phyloP scores from a whole-genome alignment of 2,113 vertebrate species.

The Lutjanus erythropterus region DNA sequence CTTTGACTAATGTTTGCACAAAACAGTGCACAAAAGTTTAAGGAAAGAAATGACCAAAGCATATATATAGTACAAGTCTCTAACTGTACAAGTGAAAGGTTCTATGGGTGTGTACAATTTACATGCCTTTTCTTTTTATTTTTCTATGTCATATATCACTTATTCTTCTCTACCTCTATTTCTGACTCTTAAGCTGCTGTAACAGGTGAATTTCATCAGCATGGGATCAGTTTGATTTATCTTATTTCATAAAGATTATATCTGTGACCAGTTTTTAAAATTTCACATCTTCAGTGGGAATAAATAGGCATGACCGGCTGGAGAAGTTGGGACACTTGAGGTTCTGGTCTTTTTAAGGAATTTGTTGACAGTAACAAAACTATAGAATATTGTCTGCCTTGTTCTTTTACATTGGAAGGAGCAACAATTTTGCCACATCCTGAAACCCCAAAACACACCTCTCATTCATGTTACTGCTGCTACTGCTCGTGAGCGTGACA shows the following conservation, averaged over 20 bases:
- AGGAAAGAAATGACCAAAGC: not conserved
- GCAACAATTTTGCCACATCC: not conserved
- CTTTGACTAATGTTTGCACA: not conserved
- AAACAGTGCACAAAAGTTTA: not conserved
- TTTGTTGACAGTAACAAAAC: not conserved
- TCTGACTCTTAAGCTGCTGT: too few relatives aligned
- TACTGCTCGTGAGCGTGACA: not conserved
- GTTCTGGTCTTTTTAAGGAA: not conserved
- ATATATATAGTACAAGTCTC: too few relatives aligned
- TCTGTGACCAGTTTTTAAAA: not conserved
- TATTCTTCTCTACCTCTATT: too few relatives aligned
- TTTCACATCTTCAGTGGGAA: not conserved
- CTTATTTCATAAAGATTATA: not conserved
- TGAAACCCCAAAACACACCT: not conserved
- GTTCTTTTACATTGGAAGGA: not conserved
- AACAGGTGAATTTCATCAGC: too few relatives aligned
- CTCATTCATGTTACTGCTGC: not conserved
- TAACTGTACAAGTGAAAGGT: too few relatives aligned
- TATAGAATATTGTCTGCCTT: not conserved
- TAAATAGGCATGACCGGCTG: not conserved
- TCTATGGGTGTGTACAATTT: too few relatives aligned
- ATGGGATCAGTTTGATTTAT: too few relatives aligned
- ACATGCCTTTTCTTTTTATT: too few relatives aligned
- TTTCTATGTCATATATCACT: too few relatives aligned
- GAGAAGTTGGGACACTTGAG: not conserved